Evolutionary conservation across 2,888 invertebrate species (phyloP).

Genomic region (Clusia tigrina): DNA sequence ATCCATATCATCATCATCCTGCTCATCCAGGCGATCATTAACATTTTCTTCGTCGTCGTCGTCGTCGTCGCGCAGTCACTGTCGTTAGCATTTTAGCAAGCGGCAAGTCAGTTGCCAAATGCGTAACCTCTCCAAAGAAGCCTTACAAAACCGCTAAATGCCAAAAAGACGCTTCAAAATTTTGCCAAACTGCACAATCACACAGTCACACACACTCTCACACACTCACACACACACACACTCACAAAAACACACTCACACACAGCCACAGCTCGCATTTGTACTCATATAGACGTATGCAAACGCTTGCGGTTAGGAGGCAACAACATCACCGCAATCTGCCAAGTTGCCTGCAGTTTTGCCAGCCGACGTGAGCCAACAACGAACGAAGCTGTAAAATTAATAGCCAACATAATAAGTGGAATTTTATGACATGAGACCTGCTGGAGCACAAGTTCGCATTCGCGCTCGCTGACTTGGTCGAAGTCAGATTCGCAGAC

Average conservation of each 20-base stretch:
- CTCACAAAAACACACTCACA: not conserved
- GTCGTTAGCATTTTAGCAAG: no score
- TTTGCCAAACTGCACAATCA: not conserved
- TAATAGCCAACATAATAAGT: conserved; percentile 58
- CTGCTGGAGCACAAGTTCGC: conserved; percentile 18
- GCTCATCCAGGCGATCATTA: not conserved
- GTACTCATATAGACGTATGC: not conserved
- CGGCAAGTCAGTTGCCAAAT: not conserved
- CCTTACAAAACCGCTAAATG: not conserved
- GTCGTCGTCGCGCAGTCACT: no score
- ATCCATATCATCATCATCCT: no score
- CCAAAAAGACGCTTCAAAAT: no score
- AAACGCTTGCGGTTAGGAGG: not conserved
- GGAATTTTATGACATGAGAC: conserved; percentile 56
- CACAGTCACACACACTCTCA: not conserved
- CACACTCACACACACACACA: conserved; percentile 2
- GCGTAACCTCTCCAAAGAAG: not conserved
- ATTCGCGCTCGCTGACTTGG: no score
- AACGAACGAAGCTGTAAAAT: conserved; percentile 50
- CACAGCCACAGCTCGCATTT: not conserved
- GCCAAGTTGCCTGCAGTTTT: not conserved
- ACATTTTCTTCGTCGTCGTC: not conserved
- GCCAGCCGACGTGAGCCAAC: not conserved
- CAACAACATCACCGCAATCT: not conserved
- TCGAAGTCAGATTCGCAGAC: no score